These are phyloP conservation scores for Morpho helenor DNA, from an alignment of 2,888 invertebrate genomes.

Conservation along the genomic window DNA sequence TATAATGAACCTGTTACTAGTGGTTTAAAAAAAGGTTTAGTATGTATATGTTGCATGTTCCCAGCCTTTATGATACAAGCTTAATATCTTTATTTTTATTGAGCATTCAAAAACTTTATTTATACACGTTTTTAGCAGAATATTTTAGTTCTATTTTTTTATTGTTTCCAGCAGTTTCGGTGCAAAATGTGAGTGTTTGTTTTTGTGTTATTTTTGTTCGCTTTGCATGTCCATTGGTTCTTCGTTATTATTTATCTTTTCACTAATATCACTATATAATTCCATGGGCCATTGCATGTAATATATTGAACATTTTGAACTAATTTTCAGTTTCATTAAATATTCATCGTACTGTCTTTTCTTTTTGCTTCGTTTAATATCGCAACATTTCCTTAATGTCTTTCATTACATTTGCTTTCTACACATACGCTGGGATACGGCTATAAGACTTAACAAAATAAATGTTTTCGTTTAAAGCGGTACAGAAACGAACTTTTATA, in stretches of 20 bases:
- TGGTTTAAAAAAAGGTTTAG: too few species aligned
- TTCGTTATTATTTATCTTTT: neutral
- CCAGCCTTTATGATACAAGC: too few species aligned
- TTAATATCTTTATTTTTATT: too few species aligned
- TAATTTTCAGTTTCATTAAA: neutral
- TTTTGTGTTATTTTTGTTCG: constrained; percentile 43
- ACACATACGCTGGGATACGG: too few species aligned
- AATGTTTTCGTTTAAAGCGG: too few species aligned
- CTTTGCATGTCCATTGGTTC: constrained; percentile 24
- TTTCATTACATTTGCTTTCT: too few species aligned
- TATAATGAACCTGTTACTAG: too few species aligned
- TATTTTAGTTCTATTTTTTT: constrained; percentile 38
- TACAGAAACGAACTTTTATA: too few species aligned
- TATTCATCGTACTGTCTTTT: neutral
- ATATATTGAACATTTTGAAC: neutral
- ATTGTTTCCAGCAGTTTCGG: constrained; percentile 63
- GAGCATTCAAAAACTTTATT: constrained; percentile 7
- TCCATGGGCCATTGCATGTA: neutral
- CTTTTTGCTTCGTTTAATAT: neutral
- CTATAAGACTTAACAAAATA: too few species aligned
- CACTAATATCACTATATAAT: too few species aligned
- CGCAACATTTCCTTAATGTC: too few species aligned
- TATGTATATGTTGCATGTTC: constrained; percentile 1
- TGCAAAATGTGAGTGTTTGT: constrained; percentile 65
- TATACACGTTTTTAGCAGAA: constrained; percentile 24